Evolutionary conservation across 35 echinoderm and acorn worm genomes (phyloP), one percentile per base, ranked within the genome.

Genomic region (Ophioderma brevispina): DNA sequence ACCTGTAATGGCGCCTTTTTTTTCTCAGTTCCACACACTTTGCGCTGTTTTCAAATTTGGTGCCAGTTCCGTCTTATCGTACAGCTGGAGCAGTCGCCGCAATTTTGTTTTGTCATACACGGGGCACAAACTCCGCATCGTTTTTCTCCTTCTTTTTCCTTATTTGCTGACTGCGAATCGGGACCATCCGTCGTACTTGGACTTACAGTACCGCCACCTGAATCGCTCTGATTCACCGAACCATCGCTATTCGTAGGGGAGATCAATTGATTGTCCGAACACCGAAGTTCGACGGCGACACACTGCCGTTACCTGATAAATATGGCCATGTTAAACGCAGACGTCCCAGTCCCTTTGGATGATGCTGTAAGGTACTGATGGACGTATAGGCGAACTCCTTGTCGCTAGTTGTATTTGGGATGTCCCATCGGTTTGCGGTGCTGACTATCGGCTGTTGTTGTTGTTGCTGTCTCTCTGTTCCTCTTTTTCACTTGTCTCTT

Each of bases 91-190:
- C 97, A 99, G 15, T 99, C 97, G 19, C 97, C 97, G 33, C 97
- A 99, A 81, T 99, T 99, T 33, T 95, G 91, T 86, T 99, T 99
- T 0, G 97, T 98, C 87, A 98, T 79, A 78, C 96, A n/a, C n/a
- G 96, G 96, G 33, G 81, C 93, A 56, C 96, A 98, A 1, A 89
- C 89, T 21, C 96, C 96, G 28, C 96, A 98, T 4, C 96, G 90
- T n/a, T n/a, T n/a, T 56, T 98, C 95, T 33, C 96, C 64, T 55
- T 98, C 95, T 80, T 98, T 98, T 90, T 98, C 95, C 84, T 98
- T 98, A 46, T 90, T 64, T n/a, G 89, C 81, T 8, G n/a, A 56
- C 28, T 31, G 1, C 17, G 81, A 70, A 33, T 87, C 83, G 19
- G 59, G 77, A 18, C 86, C 86, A 38, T 34, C 64, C n/a, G 81